phyloP scores from a whole-genome alignment of 2,888 invertebrate genomes.

The Archips crataeganus region DNA sequence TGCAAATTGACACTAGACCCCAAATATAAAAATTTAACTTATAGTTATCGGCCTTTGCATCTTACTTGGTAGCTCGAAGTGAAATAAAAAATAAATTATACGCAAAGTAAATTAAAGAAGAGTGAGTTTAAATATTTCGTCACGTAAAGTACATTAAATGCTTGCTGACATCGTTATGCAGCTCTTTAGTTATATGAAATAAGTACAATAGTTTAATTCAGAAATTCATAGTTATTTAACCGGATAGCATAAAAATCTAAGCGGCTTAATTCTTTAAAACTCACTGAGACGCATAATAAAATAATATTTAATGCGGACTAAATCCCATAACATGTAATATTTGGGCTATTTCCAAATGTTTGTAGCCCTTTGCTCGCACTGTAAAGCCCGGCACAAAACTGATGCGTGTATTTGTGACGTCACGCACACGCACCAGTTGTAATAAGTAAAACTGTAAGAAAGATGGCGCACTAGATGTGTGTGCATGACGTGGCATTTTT shows the following conservation, averaged over 20 bases:
- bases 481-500: too few species aligned
- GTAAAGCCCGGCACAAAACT: too few species aligned
- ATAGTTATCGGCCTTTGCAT: neutral
- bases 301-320: neutral
- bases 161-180: neutral
- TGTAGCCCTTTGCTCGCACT: too few species aligned
- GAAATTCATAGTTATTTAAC: neutral
- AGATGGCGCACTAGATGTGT: too few species aligned
- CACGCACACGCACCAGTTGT: too few species aligned
- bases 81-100: neutral
- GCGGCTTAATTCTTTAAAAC: too few species aligned
- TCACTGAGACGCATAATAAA: too few species aligned
- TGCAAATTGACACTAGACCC: neutral
- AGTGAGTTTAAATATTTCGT: neutral
- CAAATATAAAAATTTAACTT: neutral
- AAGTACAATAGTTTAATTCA: slow-evolving; percentile 4
- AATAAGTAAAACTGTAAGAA: too few species aligned
- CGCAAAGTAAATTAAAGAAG: neutral
- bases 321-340: too few species aligned
- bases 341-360: too few species aligned
- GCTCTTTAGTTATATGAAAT: neutral
- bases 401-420: too few species aligned
- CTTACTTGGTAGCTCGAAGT: neutral
- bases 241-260: too few species aligned
- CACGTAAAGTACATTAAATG: neutral